phyloP scores from a whole-genome alignment of 2,797 vertebrate genomes.

The Caiman crocodilus region DNA sequence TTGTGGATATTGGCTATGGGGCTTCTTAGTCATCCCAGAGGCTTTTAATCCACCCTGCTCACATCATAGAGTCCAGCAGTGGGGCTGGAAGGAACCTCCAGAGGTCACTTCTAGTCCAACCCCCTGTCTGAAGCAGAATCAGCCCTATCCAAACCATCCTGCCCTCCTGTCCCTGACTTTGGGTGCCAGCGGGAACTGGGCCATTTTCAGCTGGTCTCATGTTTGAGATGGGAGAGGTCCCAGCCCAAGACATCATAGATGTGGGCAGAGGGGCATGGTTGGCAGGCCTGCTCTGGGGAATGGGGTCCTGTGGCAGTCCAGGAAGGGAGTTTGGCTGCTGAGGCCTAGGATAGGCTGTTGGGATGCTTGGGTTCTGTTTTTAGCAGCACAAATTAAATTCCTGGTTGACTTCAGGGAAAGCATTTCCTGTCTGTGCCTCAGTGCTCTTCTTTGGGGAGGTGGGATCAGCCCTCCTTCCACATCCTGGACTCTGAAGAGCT shows the following conservation, averaged over 20 bases:
- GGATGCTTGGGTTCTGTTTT: neutral
- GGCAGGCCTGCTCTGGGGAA: neutral
- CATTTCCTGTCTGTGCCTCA: neutral
- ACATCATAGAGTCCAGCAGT: too few species aligned
- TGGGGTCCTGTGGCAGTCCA: neutral
- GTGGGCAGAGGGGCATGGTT: neutral
- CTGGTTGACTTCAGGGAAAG: neutral
- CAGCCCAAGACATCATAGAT: neutral
- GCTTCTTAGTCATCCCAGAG: too few species aligned
- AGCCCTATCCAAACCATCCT: neutral
- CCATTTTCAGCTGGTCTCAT: slow-evolving; percentile 6
- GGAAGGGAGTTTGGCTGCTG: neutral
- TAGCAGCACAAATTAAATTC: neutral
- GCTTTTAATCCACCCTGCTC: too few species aligned
- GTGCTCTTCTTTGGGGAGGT: neutral
- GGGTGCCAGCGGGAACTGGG: slow-evolving; percentile 2
- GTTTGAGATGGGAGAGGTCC: neutral
- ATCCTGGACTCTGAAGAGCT: neutral
- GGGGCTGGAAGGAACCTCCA: too few species aligned
- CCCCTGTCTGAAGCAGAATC: too few species aligned
- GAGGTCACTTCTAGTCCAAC: too few species aligned
- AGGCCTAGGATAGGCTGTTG: neutral
- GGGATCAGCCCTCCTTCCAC: too few species aligned
- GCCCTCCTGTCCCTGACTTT: slow-evolving; percentile 4
- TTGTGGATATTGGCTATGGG: too few species aligned